These are phyloP conservation scores for Macrosoma leucophasiata DNA, from an alignment of 2,888 invertebrate genomes.

Conservation along the genomic window DNA sequence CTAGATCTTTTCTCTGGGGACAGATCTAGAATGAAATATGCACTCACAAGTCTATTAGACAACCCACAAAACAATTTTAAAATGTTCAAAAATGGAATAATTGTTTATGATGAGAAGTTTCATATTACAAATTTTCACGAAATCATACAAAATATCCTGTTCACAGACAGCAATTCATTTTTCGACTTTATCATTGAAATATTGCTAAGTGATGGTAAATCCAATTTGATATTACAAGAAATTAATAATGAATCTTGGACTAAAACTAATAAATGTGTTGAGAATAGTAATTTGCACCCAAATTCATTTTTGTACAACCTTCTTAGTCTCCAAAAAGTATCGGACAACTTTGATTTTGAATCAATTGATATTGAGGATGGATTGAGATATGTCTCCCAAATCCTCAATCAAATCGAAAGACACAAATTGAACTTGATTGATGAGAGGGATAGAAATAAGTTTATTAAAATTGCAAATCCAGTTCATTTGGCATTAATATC, in stretches of 20 bases:
- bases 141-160: constrained; percentile 34
- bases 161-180: constrained; percentile 38
- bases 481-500: constrained; percentile 67
- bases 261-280: constrained; percentile 29
- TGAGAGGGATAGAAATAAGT: constrained; percentile 30
- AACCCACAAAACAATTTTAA: constrained; percentile 81
- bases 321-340: constrained; percentile 45
- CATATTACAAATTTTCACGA: constrained; percentile 28
- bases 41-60: constrained; percentile 63
- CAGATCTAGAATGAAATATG: constrained; percentile 67
- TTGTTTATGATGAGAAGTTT: constrained; percentile 44
- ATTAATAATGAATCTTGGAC: constrained; percentile 10
- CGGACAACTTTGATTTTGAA: constrained; percentile 30
- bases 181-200: constrained; percentile 48
- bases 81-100: constrained; percentile 65
- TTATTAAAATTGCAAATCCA: constrained; percentile 32
- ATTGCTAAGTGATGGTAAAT: constrained; percentile 33
- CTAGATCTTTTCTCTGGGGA: constrained; percentile 82
- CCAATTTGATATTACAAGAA: constrained; percentile 21
- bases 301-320: constrained; percentile 42
- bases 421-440: constrained; percentile 34
- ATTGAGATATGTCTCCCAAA: constrained; percentile 38
- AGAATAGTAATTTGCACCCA: constrained; percentile 24
- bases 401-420: constrained; percentile 35
- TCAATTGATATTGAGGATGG: constrained; percentile 21